Base-by-base conservation (phyloP, 2,797 vertebrate genomes). In the Monodelphis domestica region DNA sequence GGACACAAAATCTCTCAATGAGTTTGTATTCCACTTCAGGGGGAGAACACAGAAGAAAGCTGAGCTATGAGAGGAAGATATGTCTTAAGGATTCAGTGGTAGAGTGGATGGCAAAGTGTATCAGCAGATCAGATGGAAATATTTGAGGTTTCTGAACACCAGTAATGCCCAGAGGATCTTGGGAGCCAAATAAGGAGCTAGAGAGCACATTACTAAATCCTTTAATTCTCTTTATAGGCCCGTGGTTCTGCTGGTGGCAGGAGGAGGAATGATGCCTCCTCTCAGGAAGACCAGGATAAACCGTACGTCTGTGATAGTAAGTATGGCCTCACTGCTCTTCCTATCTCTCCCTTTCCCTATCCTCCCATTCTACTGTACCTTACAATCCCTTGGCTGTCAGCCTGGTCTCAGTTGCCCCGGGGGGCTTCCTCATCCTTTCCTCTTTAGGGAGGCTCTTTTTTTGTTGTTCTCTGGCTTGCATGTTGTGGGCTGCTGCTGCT, bases 301-400 rank as follows among this genome's bases (percentile, higher is more conserved):
- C 99, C 99, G 98, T 99, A 99, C 84, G 99, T 99, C 98, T 99
- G 99, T 98, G 99, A 99, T 98, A 99, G 99, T 99, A 99, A 99
- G 99, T 99, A 97, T 6, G 53, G 51, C 24, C 53, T 59, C 26
- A 89, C 30, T 54, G 89, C 5, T 92, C 56, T 78, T 50, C 53
- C 89, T 54, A 1, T 78, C 33, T 54, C 51, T 0, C 53, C 26
- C n/a, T 12, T 51, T 52, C 53, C 53, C 5, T 24, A 54, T 29
- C 87, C 89, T n/a, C 38, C 78, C 45, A 84, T 87, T 78, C 21
- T 95, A 21, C 38, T 84, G 38, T 26, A 91, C 94, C 84, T 94
- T 94, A 78, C 57, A 91, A 94, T 95, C 54, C 93, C 28, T 45
- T 51, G 91, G 93, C 94, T 94, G 96, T 91, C 52, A 94, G 94